These are phyloP conservation scores for Drosophila borborema DNA, from an alignment of 2,888 invertebrate genomes.

Conservation along the genomic window DNA sequence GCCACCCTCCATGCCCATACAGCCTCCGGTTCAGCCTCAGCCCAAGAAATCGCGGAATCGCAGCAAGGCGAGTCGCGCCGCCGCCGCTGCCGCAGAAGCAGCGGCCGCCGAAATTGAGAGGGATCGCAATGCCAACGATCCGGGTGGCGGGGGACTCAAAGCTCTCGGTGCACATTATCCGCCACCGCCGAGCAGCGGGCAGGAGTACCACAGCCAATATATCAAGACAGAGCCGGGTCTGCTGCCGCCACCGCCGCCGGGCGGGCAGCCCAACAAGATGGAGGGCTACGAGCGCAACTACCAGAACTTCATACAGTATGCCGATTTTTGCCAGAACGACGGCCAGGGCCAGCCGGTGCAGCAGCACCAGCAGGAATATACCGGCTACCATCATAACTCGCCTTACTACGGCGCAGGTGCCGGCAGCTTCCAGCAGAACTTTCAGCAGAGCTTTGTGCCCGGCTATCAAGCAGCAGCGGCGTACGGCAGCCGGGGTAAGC, in stretches of 20 bases:
- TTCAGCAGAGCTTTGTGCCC: slow-evolving; percentile 84
- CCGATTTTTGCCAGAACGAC: slow-evolving; percentile 85
- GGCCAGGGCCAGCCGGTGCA: slow-evolving; percentile 82
- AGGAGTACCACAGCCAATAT: slow-evolving; percentile 82
- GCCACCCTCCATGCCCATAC: slow-evolving; percentile 56
- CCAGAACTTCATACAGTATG: slow-evolving; percentile 85
- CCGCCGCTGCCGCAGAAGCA: slow-evolving; percentile 72
- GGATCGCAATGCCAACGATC: slow-evolving; percentile 84
- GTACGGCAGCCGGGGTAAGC: slow-evolving; percentile 66
- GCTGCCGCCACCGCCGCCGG: slow-evolving; percentile 73
- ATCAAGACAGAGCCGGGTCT: slow-evolving; percentile 85
- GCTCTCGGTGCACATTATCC: slow-evolving; percentile 71
- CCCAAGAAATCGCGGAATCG: slow-evolving; percentile 78
- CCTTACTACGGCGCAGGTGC: slow-evolving; percentile 81
- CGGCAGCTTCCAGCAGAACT: slow-evolving; percentile 83
- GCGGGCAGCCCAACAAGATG: slow-evolving; percentile 83
- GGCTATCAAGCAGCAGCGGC: slow-evolving; percentile 82
- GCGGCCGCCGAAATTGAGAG: slow-evolving; percentile 78
- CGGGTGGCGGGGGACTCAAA: slow-evolving; percentile 81
- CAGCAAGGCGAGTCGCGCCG: slow-evolving; percentile 78
- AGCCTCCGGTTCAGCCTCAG: slow-evolving; percentile 47
- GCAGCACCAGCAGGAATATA: slow-evolving; percentile 80
- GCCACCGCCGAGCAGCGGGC: slow-evolving; percentile 63
- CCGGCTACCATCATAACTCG: slow-evolving; percentile 80
- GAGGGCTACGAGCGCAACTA: slow-evolving; percentile 85